A percentile compares a stretch with the other conserved stretches of the same genome.
phyloP scores from a whole-genome alignment of 2,888 invertebrate species.

The Drosophila koepferae region DNA sequence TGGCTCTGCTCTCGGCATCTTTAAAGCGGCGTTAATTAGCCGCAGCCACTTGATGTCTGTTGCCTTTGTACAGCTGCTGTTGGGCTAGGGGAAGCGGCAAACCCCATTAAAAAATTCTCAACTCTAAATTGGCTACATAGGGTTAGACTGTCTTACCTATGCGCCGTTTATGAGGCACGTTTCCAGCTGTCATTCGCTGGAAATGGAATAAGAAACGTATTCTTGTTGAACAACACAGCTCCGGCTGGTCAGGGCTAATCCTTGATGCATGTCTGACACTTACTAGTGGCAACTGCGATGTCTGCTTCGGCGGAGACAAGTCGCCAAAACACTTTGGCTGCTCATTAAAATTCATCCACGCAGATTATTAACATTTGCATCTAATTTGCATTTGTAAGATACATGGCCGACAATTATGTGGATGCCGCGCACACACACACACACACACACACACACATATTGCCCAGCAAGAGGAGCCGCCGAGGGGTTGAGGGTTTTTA shows the following conservation, averaged over 20 bases:
- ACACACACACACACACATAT: slow-evolving; percentile 57
- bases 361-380: slow-evolving; percentile 80
- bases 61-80: slow-evolving; percentile 41
- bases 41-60: slow-evolving; percentile 71
- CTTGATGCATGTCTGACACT: slow-evolving; percentile 72
- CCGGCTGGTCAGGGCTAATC: slow-evolving; percentile 65
- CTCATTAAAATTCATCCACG: slow-evolving; percentile 80
- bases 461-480: slow-evolving; percentile 23
- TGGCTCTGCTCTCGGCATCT: slow-evolving; percentile 24
- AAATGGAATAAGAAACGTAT: slow-evolving; percentile 26
- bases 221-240: neutral
- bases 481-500: neutral
- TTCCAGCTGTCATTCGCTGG: slow-evolving; percentile 51
- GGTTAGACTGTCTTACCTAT: slow-evolving; percentile 45
- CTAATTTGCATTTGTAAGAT: slow-evolving; percentile 81
- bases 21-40: slow-evolving; percentile 80
- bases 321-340: slow-evolving; percentile 73
- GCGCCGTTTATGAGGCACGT: slow-evolving; percentile 51
- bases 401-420: slow-evolving; percentile 81
- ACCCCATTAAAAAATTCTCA: slow-evolving; percentile 33
- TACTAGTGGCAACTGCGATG: slow-evolving; percentile 23
- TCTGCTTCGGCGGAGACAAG: slow-evolving; percentile 45
- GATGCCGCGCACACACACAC: slow-evolving; percentile 58
- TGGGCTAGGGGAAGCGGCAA: slow-evolving; percentile 22
- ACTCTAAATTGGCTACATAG: slow-evolving; percentile 57